phyloP scores from a whole-genome alignment of 2,888 invertebrate genomes.

The Malthinus seriepunctatus region DNA sequence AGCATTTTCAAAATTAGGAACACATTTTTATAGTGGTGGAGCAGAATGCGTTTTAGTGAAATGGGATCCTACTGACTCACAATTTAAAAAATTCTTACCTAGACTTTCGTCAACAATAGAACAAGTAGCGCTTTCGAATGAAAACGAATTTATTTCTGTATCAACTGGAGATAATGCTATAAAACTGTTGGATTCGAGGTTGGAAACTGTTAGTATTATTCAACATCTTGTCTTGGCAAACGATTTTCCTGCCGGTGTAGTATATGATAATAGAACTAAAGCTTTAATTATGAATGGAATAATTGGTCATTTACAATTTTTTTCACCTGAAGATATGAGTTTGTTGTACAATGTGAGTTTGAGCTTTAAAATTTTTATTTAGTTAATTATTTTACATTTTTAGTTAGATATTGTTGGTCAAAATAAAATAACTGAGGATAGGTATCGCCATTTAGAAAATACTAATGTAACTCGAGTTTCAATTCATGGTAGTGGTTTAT shows the following conservation, averaged over 20 bases:
- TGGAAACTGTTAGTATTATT: constrained; percentile 61
- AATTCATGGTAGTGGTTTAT: constrained; percentile 66
- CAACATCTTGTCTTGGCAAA: constrained; percentile 70
- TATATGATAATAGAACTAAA: constrained; percentile 65
- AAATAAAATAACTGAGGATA: constrained; percentile 70
- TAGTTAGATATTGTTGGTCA: constrained; percentile 72
- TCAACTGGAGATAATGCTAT: constrained; percentile 72
- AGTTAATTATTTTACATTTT: constrained; percentile 22
- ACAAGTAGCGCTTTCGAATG: constrained; percentile 64
- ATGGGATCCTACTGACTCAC: constrained; percentile 65
- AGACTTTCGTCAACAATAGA: constrained; percentile 70
- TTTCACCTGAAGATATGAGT: constrained; percentile 64
- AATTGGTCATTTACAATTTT: constrained; percentile 77
- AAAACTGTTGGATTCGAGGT: constrained; percentile 59
- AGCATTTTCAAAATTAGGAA: constrained; percentile 66
- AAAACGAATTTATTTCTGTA: constrained; percentile 67
- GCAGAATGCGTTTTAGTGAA: constrained; percentile 77
- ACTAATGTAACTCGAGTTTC: constrained; percentile 69
- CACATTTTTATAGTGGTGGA: constrained; percentile 76
- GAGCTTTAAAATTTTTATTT: not conserved
- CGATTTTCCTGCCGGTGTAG: constrained; percentile 61
- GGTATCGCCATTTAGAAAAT: constrained; percentile 62
- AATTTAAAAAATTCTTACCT: constrained; percentile 65
- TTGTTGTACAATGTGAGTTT: constrained; percentile 71
- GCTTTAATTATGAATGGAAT: constrained; percentile 72